Conservation (phyloP, 2,113 vertebrate species). For the Podarcis muralis region DNA sequence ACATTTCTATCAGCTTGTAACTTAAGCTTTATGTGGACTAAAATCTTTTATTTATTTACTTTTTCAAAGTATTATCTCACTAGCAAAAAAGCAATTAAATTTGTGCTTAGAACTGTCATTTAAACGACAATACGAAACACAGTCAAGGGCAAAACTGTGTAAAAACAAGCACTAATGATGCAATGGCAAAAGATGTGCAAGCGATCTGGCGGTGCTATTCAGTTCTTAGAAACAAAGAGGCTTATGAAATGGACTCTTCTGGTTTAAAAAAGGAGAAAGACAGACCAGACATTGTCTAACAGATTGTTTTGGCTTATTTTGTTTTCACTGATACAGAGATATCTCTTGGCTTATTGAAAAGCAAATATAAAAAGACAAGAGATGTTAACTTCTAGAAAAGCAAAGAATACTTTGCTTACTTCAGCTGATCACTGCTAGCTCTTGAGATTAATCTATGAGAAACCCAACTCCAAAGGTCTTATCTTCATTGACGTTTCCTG, state of each 20-base stretch:
- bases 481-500: background rate
- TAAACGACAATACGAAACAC: conserved; percentile 8
- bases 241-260: conserved; percentile 54
- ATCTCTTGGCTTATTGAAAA: conserved; percentile 68
- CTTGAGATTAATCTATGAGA: background rate
- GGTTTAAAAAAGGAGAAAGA: conserved; percentile 40
- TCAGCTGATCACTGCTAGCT: background rate
- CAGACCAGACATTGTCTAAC: conserved; percentile 63
- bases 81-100: background rate
- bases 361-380: conserved; percentile 48
- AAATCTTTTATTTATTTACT: background rate
- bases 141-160: background rate
- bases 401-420: background rate
- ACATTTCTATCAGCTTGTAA: background rate
- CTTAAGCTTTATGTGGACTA: background rate
- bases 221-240: conserved; percentile 67
- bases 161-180: background rate
- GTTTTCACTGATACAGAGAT: conserved; percentile 67
- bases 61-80: background rate
- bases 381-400: conserved; percentile 28
- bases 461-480: background rate
- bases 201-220: conserved; percentile 23
- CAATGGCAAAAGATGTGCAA: conserved; percentile 33
- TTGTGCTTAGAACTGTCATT: conserved; percentile 16
- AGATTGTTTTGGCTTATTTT: conserved; percentile 30